Conservation (phyloP, 2,888 invertebrate genomes). For the Chrysomela aeneicollis region DNA sequence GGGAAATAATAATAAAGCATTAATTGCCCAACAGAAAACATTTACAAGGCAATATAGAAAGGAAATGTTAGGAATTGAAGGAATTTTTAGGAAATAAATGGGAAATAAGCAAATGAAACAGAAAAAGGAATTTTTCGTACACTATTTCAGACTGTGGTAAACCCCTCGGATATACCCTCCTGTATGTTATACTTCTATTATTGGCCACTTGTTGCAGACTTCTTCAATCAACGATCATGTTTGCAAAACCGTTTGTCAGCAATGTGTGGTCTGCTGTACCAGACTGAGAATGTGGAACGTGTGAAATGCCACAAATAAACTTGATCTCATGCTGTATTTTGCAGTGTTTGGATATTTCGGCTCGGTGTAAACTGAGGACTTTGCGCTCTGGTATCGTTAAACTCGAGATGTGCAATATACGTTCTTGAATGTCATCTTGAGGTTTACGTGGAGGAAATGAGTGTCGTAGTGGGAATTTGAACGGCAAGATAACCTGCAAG, state of each 20-base stretch:
- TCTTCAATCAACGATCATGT: not conserved
- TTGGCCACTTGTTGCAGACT: not conserved
- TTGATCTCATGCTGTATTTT: not conserved
- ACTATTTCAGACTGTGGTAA: too few relatives aligned
- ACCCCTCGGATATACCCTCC: too few relatives aligned
- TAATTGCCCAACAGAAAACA: too few relatives aligned
- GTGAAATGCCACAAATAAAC: slow-evolving; percentile 1
- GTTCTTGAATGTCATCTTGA: not conserved
- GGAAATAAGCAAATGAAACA: too few relatives aligned
- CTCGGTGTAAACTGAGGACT: not conserved
- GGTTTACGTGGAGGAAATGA: not conserved
- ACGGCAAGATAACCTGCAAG: not conserved
- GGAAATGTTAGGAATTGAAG: too few relatives aligned
- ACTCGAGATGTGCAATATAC: not conserved
- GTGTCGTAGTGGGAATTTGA: not conserved
- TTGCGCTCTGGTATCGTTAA: not conserved
- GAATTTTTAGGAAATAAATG: too few relatives aligned
- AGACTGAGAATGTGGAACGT: slow-evolving; percentile 5
- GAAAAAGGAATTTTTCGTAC: too few relatives aligned
- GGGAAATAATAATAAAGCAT: too few relatives aligned
- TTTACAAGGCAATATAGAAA: too few relatives aligned
- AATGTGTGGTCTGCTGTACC: not conserved
- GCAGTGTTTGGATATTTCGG: not conserved
- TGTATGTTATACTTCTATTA: too few relatives aligned
- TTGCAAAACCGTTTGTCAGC: not conserved